A percentile compares a stretch with the other conserved stretches of the same genome.
phyloP scores from a whole-genome alignment of 2,797 vertebrate species.

The Sitta carolinensis region DNA sequence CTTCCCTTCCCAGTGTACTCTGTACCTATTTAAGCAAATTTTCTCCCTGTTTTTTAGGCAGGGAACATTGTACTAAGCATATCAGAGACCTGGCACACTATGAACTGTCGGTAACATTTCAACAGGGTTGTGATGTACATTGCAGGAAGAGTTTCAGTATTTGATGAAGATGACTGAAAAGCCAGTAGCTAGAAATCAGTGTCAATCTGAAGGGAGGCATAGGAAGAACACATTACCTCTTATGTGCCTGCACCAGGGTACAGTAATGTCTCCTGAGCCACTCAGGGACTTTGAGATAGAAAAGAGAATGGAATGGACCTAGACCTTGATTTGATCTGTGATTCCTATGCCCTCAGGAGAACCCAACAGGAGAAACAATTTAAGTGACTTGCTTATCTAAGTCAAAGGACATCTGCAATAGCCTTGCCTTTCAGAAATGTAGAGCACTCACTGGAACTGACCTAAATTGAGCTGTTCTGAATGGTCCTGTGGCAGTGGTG shows the following conservation, averaged over 20 bases:
- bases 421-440: not conserved
- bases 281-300: rapidly evolving
- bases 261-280: not conserved
- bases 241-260: not conserved
- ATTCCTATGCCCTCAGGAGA: not conserved
- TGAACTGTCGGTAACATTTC: not conserved
- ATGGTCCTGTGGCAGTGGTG: not conserved
- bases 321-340: not conserved
- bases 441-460: not conserved
- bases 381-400: not conserved
- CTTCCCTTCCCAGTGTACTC: not conserved
- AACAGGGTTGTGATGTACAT: not conserved
- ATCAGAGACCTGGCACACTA: not conserved
- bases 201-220: not conserved
- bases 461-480: not conserved
- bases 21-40: conserved; percentile 25
- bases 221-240: not conserved
- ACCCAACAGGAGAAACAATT: not conserved
- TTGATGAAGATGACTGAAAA: conserved; percentile 9
- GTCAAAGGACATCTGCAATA: not conserved
- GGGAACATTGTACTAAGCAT: not conserved
- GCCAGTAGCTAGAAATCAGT: not conserved
- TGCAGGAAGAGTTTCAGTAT: not conserved
- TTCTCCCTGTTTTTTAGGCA: conserved; percentile 11
- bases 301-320: not conserved